Conservation (phyloP, 2,797 vertebrate genomes). For the Melanotaenia maccullochi region DNA sequence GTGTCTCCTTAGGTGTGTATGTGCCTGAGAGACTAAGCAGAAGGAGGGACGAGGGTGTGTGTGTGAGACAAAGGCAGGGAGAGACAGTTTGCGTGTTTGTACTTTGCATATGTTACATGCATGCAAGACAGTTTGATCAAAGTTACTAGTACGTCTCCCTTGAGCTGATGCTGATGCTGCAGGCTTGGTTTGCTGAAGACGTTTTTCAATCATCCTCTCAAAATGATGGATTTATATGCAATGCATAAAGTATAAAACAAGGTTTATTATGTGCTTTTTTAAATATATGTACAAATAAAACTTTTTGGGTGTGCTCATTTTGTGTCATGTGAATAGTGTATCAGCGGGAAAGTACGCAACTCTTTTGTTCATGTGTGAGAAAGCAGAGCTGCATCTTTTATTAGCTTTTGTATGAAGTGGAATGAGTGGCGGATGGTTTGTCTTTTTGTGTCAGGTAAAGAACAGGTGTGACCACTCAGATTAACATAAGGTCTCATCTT, state of each 20-base stretch:
- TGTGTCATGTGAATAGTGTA: not conserved
- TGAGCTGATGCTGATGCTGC: not conserved
- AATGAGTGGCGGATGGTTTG: not conserved
- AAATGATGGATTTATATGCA: not conserved
- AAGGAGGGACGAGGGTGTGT: constrained; percentile 28
- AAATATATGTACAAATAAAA: too few species aligned
- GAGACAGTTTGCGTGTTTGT: constrained; percentile 29
- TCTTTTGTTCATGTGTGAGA: constrained; percentile 1
- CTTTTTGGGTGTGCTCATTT: not conserved
- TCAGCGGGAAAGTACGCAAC: not conserved
- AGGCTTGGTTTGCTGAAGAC: not conserved
- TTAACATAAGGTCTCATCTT: not conserved
- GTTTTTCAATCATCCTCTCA: not conserved
- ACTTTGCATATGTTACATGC: constrained; percentile 5
- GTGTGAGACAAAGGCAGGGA: constrained; percentile 40
- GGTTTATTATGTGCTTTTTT: too few species aligned
- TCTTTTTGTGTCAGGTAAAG: not conserved
- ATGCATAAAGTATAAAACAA: not conserved
- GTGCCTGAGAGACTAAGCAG: constrained; percentile 19
- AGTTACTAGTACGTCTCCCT: constrained; percentile 1
- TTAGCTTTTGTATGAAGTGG: not conserved
- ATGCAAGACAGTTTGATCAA: constrained; percentile 10
- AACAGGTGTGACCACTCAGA: constrained; percentile 1
- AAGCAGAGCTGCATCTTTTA: not conserved
- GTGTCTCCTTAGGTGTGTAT: constrained; percentile 62